These are phyloP conservation scores for Bhutanitis thaidina DNA, from an alignment of 2,888 invertebrate species.

Conservation along the genomic window DNA sequence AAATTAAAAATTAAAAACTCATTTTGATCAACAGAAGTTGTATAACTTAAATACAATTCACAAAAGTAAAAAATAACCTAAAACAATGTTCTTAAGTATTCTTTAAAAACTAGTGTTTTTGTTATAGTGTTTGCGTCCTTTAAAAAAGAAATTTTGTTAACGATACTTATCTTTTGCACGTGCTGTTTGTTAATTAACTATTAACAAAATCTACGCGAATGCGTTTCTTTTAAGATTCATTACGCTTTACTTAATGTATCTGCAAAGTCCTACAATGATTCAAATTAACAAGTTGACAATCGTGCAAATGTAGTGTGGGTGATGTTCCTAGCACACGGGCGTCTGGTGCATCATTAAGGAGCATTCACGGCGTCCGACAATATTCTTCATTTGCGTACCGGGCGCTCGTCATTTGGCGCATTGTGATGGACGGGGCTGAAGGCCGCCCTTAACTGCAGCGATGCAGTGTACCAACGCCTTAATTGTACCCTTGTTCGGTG, in stretches of 20 bases:
- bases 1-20: too few species aligned
- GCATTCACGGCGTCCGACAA: conserved; percentile 75
- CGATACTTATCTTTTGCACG: too few species aligned
- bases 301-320: conserved; percentile 62
- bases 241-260: conserved; percentile 13
- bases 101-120: too few species aligned
- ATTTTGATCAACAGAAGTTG: too few species aligned
- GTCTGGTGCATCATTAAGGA: conserved; percentile 69
- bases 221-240: background rate
- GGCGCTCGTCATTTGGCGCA: conserved; percentile 72
- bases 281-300: conserved; percentile 68
- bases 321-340: conserved; percentile 48
- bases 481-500: conserved; percentile 73
- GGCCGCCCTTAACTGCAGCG: conserved; percentile 57
- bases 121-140: too few species aligned
- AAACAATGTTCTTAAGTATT: too few species aligned
- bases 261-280: conserved; percentile 48
- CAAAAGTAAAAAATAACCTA: too few species aligned
- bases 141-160: too few species aligned
- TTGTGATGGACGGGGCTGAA: conserved; percentile 53
- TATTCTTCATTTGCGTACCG: conserved; percentile 79
- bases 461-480: conserved; percentile 62
- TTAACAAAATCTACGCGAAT: conserved; percentile 3
- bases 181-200: too few species aligned
- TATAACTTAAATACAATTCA: too few species aligned